Evolutionary conservation across 2,888 invertebrate genomes (phyloP).

Genomic region (Chaetogeoica ovagalla): DNA sequence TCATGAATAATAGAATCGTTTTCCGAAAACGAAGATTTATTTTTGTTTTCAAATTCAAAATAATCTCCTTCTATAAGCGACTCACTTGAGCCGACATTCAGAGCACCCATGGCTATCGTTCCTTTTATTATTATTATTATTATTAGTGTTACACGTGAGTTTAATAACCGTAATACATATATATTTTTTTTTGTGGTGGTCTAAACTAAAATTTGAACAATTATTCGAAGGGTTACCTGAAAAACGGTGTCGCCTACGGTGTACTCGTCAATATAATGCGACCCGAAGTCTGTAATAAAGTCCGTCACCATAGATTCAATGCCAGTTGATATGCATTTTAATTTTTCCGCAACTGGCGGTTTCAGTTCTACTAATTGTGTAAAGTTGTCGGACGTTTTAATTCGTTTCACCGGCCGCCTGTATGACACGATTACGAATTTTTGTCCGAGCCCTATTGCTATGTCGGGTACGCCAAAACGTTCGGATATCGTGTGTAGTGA

Average conservation of each 20-base stretch:
- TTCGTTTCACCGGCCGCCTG: slow-evolving; percentile 25
- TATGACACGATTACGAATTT: slow-evolving; percentile 42
- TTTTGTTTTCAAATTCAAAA: too few relatives aligned
- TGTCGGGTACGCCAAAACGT: slow-evolving; percentile 44
- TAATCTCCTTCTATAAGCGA: too few relatives aligned
- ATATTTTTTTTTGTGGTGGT: too few relatives aligned
- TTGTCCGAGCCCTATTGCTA: slow-evolving; percentile 23
- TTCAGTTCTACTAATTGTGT: slow-evolving; percentile 28
- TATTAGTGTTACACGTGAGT: too few relatives aligned
- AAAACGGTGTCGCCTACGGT: slow-evolving; percentile 40
- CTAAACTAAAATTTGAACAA: too few relatives aligned
- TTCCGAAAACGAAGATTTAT: too few relatives aligned
- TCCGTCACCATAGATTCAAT: slow-evolving; percentile 42
- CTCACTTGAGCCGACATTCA: too few relatives aligned
- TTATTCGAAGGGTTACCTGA: slow-evolving; percentile 13
- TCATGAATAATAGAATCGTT: too few relatives aligned
- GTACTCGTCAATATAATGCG: slow-evolving; percentile 47
- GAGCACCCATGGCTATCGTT: too few relatives aligned
- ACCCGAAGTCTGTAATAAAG: slow-evolving; percentile 36
- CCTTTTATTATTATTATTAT: too few relatives aligned
- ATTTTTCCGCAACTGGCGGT: slow-evolving; percentile 10
- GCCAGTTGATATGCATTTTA: slow-evolving; percentile 28
- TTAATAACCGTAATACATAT: too few relatives aligned
- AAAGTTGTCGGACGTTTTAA: slow-evolving; percentile 33
- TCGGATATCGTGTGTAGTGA: slow-evolving; percentile 28